Base-by-base conservation (phyloP, 1,140 invertebrate species). In the Hirudo medicinalis region DNA sequence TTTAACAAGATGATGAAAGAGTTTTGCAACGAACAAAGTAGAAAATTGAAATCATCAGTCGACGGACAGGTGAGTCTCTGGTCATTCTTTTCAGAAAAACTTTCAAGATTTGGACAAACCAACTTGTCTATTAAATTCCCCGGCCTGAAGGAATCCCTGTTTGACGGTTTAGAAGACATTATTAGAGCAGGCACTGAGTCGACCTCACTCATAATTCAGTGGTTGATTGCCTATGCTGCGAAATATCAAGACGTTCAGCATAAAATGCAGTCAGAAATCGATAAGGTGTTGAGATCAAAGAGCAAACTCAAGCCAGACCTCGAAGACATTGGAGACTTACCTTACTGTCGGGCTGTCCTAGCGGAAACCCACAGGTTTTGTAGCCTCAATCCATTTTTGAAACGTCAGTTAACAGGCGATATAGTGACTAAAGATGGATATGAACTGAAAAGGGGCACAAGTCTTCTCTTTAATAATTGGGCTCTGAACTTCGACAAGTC, bases 281-380 rank as follows among this genome's bases (percentile, higher is more conserved):
- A 68, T 40, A 40, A 27, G 20, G 19, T 19, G 4, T 8, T 68
- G 67, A 36, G 13, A n/a, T 22, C 29, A 29, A 29, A 40, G 27
- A 68, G 27, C 29, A 25, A n/a, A 29, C 67, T 27, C 29, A 40
- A 68, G 17, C 67, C 32, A 40, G 29, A 36, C 13, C 17, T 68
- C 17, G 84, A 87, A 43, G 83, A 86, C 67, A 79, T 93, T 0
- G 78, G 85, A 1, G 84, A 86, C 66, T 78, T 88, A 70, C 85
- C 86, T 19, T 93, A 91, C 76, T 84, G 93, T 0, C 88, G 89
- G 75, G 92, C 91, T 3, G 94, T 91, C 72, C 85, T 94, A 5
- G 88, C 87, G 67, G 93, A 97, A 84, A 85, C 89, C 0, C 93
- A 92, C 75, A 88, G 90, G 89, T 91, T 27, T n/a, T 68, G 67